Conservation (phyloP, 2,888 invertebrate genomes). For the Cepaea hortensis region DNA sequence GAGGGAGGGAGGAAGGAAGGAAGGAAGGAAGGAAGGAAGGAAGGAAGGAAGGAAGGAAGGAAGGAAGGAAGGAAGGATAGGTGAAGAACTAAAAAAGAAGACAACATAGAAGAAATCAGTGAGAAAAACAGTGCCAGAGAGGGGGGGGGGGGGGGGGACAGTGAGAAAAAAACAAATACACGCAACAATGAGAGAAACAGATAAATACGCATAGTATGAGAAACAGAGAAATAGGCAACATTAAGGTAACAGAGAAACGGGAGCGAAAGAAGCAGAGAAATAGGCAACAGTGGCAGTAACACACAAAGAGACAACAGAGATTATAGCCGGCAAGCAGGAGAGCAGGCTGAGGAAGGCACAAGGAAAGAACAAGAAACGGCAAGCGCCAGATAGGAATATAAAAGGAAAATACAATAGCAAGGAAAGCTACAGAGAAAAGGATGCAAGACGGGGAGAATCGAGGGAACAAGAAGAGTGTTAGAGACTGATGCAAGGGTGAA, state of each 20-base stretch:
- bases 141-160: background rate
- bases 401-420: slow-evolving; percentile 4
- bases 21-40: slow-evolving; percentile 12
- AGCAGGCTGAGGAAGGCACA: background rate
- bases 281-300: background rate
- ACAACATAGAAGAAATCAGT: background rate
- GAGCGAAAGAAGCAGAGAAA: background rate
- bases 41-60: slow-evolving; percentile 16
- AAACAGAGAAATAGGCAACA: too few species aligned
- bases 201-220: background rate
- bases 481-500: too few species aligned
- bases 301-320: slow-evolving; percentile 12
- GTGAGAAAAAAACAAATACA: too few species aligned
- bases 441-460: background rate
- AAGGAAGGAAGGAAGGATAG: background rate
- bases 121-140: background rate
- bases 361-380: background rate
- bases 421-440: slow-evolving; percentile 10
- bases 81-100: background rate
- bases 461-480: background rate
- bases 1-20: background rate
- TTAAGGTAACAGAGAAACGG: too few species aligned
- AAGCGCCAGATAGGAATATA: background rate
- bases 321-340: background rate
- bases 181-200: too few species aligned